Evolutionary conservation across 2,888 invertebrate genomes (phyloP).

Genomic region (Lagria hirta): DNA sequence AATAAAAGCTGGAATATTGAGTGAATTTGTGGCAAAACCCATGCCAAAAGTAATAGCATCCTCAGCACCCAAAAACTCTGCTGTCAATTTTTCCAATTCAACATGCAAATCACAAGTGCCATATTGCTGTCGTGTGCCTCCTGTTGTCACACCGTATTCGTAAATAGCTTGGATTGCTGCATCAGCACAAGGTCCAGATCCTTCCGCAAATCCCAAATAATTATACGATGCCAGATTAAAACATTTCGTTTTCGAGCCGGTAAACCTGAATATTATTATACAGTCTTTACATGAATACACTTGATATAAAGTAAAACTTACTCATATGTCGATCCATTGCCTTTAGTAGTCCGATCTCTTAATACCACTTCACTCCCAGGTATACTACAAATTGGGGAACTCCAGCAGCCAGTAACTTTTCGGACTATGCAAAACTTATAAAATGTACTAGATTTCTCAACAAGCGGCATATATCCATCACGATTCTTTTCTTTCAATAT

Average conservation of each 20-base stretch:
- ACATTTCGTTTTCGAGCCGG: constrained; percentile 79
- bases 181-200: constrained; percentile 74
- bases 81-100: constrained; percentile 81
- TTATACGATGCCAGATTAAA: constrained; percentile 98
- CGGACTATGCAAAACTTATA: constrained; percentile 92
- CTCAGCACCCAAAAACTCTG: constrained; percentile 88
- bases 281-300: constrained; percentile 1
- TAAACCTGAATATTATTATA: constrained; percentile 66
- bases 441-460: constrained; percentile 84
- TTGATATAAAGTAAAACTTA: constrained; percentile 52
- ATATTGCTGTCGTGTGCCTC: constrained; percentile 79
- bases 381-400: constrained; percentile 90
- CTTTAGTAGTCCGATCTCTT: constrained; percentile 80
- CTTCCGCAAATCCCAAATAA: constrained; percentile 94
- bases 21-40: constrained; percentile 98
- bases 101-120: constrained; percentile 74
- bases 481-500: constrained; percentile 76
- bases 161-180: constrained; percentile 68
- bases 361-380: constrained; percentile 86
- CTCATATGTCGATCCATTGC: constrained; percentile 94
- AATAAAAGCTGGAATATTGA: constrained; percentile 87
- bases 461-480: constrained; percentile 80
- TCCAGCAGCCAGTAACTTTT: constrained; percentile 93
- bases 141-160: constrained; percentile 72
- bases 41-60: constrained; percentile 94